Conservation (phyloP, 2,797 vertebrate species). For the Phoxinus dragarum region DNA sequence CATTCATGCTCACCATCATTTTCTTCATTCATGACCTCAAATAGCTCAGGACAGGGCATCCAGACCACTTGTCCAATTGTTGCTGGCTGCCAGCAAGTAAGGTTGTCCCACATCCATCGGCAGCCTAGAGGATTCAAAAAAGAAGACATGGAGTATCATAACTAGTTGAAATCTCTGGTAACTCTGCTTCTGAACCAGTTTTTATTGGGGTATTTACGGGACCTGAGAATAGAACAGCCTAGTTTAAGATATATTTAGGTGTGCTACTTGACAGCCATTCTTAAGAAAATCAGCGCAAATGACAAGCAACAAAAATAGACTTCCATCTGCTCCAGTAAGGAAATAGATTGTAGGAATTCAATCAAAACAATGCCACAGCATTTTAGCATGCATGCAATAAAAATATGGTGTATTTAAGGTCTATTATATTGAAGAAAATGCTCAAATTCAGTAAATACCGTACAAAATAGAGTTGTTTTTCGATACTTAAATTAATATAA, state of each 20-base stretch:
- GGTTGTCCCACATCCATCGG: slow-evolving; percentile 95
- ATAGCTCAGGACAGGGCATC: slow-evolving; percentile 90
- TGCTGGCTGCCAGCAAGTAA: slow-evolving; percentile 94
- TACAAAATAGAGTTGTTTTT: not conserved
- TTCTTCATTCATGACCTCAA: slow-evolving; percentile 85
- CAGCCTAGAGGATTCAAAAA: slow-evolving; percentile 77
- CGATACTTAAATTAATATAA: not conserved
- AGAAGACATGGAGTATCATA: not conserved
- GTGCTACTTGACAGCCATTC: slow-evolving; percentile 54
- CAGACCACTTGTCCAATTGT: slow-evolving; percentile 84
- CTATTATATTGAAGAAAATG: not conserved
- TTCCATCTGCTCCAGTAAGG: slow-evolving; percentile 30
- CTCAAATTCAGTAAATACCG: not conserved
- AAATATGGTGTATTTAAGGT: not conserved
- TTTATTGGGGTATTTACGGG: slow-evolving; percentile 53
- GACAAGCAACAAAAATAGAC: slow-evolving; percentile 46
- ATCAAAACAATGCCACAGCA: slow-evolving; percentile 29
- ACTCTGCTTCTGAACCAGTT: slow-evolving; percentile 43
- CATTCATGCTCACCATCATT: slow-evolving; percentile 75
- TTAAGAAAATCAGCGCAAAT: slow-evolving; percentile 43
- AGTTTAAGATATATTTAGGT: slow-evolving; percentile 59
- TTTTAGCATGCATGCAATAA: not conserved
- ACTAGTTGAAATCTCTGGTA: slow-evolving; percentile 1
- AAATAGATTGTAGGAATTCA: not conserved
- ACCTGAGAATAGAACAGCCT: slow-evolving; percentile 56